Conservation (phyloP, 2,888 invertebrate genomes). For the Seira musarum region DNA sequence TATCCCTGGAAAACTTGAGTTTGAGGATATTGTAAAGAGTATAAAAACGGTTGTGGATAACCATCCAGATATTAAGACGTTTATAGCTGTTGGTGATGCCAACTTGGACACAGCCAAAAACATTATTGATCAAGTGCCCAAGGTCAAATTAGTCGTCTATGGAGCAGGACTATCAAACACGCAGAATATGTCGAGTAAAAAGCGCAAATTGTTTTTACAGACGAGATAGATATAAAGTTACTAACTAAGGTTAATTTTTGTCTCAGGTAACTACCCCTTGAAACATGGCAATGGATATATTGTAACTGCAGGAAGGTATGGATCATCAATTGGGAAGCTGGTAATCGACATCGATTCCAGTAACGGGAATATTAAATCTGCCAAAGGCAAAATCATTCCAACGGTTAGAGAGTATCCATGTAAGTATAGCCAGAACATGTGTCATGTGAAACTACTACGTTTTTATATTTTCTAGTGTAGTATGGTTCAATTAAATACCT, state of each 20-base stretch:
- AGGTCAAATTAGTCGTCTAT: constrained; percentile 64
- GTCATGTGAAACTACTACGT: not conserved
- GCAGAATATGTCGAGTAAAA: constrained; percentile 38
- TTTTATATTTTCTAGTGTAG: not conserved
- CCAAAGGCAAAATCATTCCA: not conserved
- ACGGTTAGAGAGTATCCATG: not conserved
- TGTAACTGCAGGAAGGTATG: constrained; percentile 62
- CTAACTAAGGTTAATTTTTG: not conserved
- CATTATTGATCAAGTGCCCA: constrained; percentile 52
- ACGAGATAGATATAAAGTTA: not conserved
- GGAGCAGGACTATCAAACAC: constrained; percentile 49
- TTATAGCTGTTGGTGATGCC: constrained; percentile 66
- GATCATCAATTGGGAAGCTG: constrained; percentile 62
- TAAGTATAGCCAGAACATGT: not conserved
- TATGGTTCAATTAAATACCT: too few species aligned
- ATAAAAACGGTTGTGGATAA: constrained; percentile 26
- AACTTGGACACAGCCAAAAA: constrained; percentile 50
- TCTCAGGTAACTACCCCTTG: constrained; percentile 45
- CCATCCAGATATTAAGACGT: constrained; percentile 23
- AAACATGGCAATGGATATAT: constrained; percentile 48
- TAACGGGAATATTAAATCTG: constrained; percentile 22
- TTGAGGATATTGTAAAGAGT: constrained; percentile 38
- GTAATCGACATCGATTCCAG: constrained; percentile 36
- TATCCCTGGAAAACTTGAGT: constrained; percentile 56
- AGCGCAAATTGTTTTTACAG: not conserved